A percentile compares a stretch with the other conserved stretches of the same genome.
Evolutionary conservation across 1,140 invertebrate species (phyloP).

Genomic region (Drosophila pallidifrons): DNA sequence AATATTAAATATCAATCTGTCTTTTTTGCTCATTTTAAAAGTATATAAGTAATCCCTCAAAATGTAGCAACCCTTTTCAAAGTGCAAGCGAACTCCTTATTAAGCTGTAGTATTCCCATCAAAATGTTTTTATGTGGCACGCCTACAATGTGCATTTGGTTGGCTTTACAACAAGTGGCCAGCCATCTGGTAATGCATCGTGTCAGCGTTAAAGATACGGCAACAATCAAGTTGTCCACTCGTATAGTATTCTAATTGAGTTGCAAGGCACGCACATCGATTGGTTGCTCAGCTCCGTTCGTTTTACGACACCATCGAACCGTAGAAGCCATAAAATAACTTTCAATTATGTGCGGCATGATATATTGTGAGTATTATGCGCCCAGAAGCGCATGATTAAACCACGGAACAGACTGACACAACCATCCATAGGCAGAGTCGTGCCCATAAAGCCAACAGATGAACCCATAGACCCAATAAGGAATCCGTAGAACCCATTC

Average conservation of each 20-base stretch:
- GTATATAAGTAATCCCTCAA: background rate
- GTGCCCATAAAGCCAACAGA: slow-evolving; percentile 62
- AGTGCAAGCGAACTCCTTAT: background rate
- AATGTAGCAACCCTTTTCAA: background rate
- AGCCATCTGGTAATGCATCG: slow-evolving; percentile 22
- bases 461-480: slow-evolving; percentile 48
- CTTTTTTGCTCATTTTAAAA: background rate
- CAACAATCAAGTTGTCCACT: background rate
- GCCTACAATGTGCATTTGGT: slow-evolving; percentile 31
- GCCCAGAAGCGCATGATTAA: slow-evolving; percentile 53
- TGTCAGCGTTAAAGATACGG: slow-evolving; percentile 24
- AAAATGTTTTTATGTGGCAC: slow-evolving; percentile 4
- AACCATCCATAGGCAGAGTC: slow-evolving; percentile 6
- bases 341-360: slow-evolving; percentile 74
- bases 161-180: slow-evolving; percentile 37
- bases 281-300: slow-evolving; percentile 52
- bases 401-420: slow-evolving; percentile 10
- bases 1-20: background rate
- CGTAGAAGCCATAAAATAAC: slow-evolving; percentile 78
- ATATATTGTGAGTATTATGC: slow-evolving; percentile 47
- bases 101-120: background rate
- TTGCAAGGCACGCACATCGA: slow-evolving; percentile 66
- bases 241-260: slow-evolving; percentile 62
- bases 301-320: slow-evolving; percentile 56
- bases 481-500: slow-evolving; percentile 28